Base-by-base conservation (phyloP, 2,113 vertebrate genomes). In the Sarotherodon lohbergeri region DNA sequence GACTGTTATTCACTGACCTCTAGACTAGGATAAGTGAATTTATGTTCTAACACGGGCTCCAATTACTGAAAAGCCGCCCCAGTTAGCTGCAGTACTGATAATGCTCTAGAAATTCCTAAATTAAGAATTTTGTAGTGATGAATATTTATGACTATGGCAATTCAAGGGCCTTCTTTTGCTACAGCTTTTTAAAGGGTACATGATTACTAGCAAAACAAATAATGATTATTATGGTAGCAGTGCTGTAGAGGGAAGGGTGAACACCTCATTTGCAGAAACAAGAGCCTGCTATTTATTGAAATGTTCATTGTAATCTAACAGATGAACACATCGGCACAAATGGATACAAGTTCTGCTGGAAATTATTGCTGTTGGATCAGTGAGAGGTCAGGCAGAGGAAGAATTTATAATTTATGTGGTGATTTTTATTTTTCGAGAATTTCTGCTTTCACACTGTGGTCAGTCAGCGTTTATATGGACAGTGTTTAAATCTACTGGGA, bases 101-200 rank as follows among this genome's bases (percentile, higher is more conserved):
- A 19, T 56, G 3, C 10, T 61, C 43, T 41, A 5, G 19, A 80
- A 61, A 85, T 46, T 29, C n/a, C 27, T 73, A 24, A 63, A 59
- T 80, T 66, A 14, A 54, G 17, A 54, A 71, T 79, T 52, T 73
- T 86, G 22, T 83, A 29, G 71, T 34, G 10, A 81, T 89, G 2
- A 61, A 84, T 89, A 86, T 78, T 43, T 78, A 86, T 89, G 41
- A 79, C 83, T 56, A 80, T 63, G 43, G 13, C 86, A 50, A 88
- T 80, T 78, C 2, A 81, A 48, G 41, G 39, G 14, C 61, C 13
- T 81, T 87, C 54, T 9, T 66, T 13, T 19, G 27, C 22, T 13
- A 46, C 27, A 48, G 8, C 50, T 85, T 86, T 36, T 85, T 36
- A 71, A 80, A 82, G 39, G 17, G 71, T 54, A 68, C 24, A 54